Evolutionary conservation across 2,888 invertebrate genomes (phyloP).

Genomic region (Adineta ricciae): DNA sequence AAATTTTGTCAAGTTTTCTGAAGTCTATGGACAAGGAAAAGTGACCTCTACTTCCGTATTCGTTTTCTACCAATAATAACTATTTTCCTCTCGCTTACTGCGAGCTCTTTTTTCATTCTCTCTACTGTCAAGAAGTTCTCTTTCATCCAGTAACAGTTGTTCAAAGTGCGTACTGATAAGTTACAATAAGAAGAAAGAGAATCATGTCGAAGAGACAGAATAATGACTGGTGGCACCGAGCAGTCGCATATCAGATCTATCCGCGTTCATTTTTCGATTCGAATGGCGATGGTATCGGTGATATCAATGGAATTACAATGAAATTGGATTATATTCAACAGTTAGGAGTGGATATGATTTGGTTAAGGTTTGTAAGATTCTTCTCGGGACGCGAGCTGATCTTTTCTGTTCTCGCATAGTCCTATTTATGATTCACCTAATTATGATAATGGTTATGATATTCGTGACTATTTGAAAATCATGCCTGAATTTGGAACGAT

Average conservation of each 20-base stretch:
- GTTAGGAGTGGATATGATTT: slow-evolving; percentile 25
- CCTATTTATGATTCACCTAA: slow-evolving; percentile 37
- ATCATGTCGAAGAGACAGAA: background rate
- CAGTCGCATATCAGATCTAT: slow-evolving; percentile 27
- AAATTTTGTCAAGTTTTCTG: background rate
- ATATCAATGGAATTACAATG: slow-evolving; percentile 27
- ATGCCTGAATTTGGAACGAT: slow-evolving; percentile 62
- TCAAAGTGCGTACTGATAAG: background rate
- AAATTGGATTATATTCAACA: slow-evolving; percentile 30
- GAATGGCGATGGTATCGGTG: slow-evolving; percentile 30
- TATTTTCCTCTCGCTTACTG: background rate
- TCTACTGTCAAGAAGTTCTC: background rate
- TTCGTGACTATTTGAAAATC: slow-evolving; percentile 60
- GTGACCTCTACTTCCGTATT: background rate
- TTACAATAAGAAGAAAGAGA: background rate
- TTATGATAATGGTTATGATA: slow-evolving; percentile 49
- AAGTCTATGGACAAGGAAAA: background rate
- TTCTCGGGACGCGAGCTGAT: no score
- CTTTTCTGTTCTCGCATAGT: no score
- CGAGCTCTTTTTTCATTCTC: background rate
- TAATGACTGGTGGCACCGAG: slow-evolving; percentile 27
- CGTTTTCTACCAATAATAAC: background rate
- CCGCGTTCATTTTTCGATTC: slow-evolving; percentile 32
- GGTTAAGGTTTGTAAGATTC: background rate
- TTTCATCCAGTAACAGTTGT: background rate